Evolutionary conservation across 2,113 vertebrate genomes (phyloP), one percentile per base, ranked within the genome.

Genomic region (Platichthys stellatus): DNA sequence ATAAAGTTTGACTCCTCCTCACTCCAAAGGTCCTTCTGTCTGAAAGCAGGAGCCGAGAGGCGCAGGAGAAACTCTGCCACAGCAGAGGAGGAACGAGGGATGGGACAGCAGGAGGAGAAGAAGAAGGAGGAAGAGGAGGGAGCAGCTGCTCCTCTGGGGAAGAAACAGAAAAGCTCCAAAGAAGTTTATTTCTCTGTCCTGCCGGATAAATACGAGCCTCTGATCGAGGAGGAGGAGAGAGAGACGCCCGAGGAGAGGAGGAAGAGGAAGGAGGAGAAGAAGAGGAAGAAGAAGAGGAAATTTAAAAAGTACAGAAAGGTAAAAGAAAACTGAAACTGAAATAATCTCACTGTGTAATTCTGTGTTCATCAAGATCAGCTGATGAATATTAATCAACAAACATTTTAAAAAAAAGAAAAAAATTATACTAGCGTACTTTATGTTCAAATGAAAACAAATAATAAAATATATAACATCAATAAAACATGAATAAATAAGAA

Each of bases 11-110:
- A 80, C 78, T 86, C 87, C 96, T 96, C 93, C 85, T 75, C 17
- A 5, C 14, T 89, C 78, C 86, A 87, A 91, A 92, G 91, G 85
- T 96, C 94, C 84, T 95, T 93, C 84, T 92, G 94, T 11, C 94
- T 68, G 95, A 94, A 0, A 91, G 76, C 74, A 93, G 90, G 83
- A 74, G 67, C 5, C n/a, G 58, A 15, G 45, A 49, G 24, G 31
- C 35, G 43, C 2, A 23, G 17, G 2, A 13, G 3, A 58, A 11
- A n/a, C 62, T 2, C 26, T 26, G 12, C 1, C 15, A 31, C 24
- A 24, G 45, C 69, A 6, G 15, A 63, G 61, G 60, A 54, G 17
- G 2, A 58, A 57, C 8, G 2, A 68, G 60, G 43, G 4, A 89
- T 85, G 88, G 85, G 64, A 87, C 66, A 35, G 2, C 35, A 78